These are phyloP conservation scores for Xanthia togata DNA, from an alignment of 2,888 invertebrate species.

Conservation along the genomic window DNA sequence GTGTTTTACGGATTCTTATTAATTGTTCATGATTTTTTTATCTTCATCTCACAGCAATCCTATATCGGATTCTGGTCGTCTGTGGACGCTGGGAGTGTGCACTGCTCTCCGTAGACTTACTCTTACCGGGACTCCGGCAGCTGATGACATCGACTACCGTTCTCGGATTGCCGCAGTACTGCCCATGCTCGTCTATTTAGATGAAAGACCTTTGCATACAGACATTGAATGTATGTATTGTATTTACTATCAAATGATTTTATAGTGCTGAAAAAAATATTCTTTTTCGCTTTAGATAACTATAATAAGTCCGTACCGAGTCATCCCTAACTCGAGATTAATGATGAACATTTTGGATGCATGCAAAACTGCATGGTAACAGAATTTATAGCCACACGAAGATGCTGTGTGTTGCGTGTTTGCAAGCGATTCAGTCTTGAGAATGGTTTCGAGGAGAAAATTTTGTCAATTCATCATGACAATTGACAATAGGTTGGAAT, in stretches of 20 bases:
- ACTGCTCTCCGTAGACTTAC: constrained; percentile 80
- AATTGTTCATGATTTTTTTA: background rate
- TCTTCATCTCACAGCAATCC: constrained; percentile 77
- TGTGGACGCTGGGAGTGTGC: constrained; percentile 87
- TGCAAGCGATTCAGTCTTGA: constrained; percentile 9
- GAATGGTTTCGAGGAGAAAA: constrained; percentile 2
- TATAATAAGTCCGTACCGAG: background rate
- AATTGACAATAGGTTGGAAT: background rate
- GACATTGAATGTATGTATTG: constrained; percentile 77
- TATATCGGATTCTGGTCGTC: constrained; percentile 80
- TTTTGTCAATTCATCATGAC: background rate
- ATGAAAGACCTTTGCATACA: constrained; percentile 79
- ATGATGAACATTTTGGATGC: background rate
- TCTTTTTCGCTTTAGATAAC: background rate
- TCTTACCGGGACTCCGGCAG: constrained; percentile 78
- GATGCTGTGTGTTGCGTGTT: constrained; percentile 22
- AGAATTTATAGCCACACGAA: background rate
- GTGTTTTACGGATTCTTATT: background rate
- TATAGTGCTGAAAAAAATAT: background rate
- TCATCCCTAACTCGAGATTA: too few species aligned
- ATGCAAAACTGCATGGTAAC: background rate
- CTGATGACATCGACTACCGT: constrained; percentile 78
- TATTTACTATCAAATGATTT: background rate
- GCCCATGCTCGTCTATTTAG: constrained; percentile 83
- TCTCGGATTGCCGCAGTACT: constrained; percentile 77